phyloP scores from a whole-genome alignment of 2,888 invertebrate genomes.

The Orthosia gothica region DNA sequence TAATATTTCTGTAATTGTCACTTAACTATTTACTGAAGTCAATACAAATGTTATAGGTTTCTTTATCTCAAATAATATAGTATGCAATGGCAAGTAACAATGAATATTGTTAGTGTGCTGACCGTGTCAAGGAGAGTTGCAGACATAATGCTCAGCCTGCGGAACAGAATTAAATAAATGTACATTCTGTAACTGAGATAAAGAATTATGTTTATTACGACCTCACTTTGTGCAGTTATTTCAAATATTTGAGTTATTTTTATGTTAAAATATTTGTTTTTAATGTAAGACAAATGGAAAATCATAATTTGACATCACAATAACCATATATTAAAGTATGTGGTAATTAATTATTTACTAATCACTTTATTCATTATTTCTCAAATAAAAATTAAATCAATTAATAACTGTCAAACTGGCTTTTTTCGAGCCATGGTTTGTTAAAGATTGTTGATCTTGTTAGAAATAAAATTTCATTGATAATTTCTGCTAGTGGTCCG shows the following conservation, averaged over 20 bases:
- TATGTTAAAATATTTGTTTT: not conserved
- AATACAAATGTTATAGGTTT: slow-evolving; percentile 26
- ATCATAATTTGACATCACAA: not conserved
- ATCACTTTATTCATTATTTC: too few species aligned
- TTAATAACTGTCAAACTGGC: not conserved
- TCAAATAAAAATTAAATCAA: too few species aligned
- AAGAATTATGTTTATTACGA: slow-evolving; percentile 15
- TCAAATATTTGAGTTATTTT: not conserved
- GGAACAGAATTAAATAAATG: slow-evolving; percentile 71
- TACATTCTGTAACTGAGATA: slow-evolving; percentile 50
- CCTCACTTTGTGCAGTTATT: slow-evolving; percentile 12
- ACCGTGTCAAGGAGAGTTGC: slow-evolving; percentile 79
- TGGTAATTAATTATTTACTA: too few species aligned
- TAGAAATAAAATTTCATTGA: not conserved
- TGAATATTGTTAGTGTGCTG: slow-evolving; percentile 47
- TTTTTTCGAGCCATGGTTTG: not conserved
- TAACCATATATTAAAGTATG: too few species aligned
- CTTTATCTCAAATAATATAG: slow-evolving; percentile 45
- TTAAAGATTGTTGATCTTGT: not conserved
- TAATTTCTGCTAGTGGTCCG: not conserved
- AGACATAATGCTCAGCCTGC: slow-evolving; percentile 72
- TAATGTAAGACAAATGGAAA: not conserved
- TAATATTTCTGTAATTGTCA: not conserved
- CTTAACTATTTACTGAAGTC: not conserved
- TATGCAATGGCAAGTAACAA: slow-evolving; percentile 57